These are phyloP conservation scores for Hartigia nigra DNA, from an alignment of 2,888 invertebrate genomes.

Conservation along the genomic window DNA sequence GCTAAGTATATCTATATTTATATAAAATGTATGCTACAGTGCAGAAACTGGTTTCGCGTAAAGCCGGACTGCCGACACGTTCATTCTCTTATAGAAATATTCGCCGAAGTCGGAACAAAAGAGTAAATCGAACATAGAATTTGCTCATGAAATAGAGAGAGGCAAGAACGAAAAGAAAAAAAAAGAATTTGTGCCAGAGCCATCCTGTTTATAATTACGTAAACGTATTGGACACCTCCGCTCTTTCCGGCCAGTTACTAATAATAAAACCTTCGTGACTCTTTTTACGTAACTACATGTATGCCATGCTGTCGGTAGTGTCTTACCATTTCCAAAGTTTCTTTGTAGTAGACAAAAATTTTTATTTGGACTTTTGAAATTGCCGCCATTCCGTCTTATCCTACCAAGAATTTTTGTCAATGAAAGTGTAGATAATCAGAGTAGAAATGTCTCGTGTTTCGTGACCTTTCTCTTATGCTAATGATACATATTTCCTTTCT, in stretches of 20 bases:
- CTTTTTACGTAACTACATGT: not conserved
- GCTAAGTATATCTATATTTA: not conserved
- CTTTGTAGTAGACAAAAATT: not conserved
- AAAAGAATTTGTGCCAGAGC: not conserved
- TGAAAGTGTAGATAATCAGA: too few relatives aligned
- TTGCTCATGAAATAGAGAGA: not conserved
- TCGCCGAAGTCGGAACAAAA: not conserved
- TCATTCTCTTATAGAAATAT: not conserved
- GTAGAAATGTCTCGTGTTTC: not conserved
- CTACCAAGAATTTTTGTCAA: too few relatives aligned
- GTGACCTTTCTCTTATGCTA: not conserved
- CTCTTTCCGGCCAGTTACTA: not conserved
- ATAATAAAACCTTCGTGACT: not conserved
- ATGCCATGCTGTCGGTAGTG: not conserved
- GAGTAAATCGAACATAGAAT: not conserved
- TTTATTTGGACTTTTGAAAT: not conserved
- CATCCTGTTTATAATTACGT: not conserved
- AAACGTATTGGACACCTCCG: not conserved
- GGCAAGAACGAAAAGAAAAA: not conserved
- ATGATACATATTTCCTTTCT: not conserved
- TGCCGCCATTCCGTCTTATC: not conserved
- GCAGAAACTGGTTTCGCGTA: not conserved
- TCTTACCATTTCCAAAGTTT: not conserved
- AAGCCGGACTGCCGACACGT: not conserved
- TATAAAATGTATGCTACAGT: not conserved